Evolutionary conservation across 2,888 invertebrate genomes (phyloP).

Genomic region (Eristalinus sepulchralis): DNA sequence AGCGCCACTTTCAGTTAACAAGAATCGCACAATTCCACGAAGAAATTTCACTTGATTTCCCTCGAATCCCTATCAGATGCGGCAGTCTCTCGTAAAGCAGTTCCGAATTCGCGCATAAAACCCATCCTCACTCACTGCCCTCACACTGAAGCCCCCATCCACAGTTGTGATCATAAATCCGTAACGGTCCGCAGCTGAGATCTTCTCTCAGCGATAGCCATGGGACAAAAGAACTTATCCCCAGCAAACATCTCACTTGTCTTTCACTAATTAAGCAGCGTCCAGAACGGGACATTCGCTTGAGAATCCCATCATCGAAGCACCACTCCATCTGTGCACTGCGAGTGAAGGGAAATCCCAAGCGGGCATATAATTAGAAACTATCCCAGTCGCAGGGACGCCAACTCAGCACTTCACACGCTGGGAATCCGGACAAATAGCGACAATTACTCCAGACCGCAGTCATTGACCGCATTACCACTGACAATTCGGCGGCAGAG

Average conservation of each 20-base stretch:
- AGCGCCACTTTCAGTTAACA: background rate
- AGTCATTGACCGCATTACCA: conserved; percentile 65
- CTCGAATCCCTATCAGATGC: background rate
- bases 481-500: background rate
- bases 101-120: background rate
- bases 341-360: conserved; percentile 32
- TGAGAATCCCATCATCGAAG: conserved; percentile 23
- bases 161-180: background rate
- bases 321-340: background rate
- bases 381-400: conserved; percentile 28
- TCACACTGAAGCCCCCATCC: background rate
- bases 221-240: conserved; percentile 19
- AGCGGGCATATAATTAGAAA: conserved; percentile 29
- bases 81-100: background rate
- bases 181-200: conserved; percentile 37
- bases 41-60: background rate
- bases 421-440: conserved; percentile 31
- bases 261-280: conserved; percentile 36
- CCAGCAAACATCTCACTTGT: conserved; percentile 28
- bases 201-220: conserved; percentile 9
- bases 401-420: background rate
- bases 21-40: background rate
- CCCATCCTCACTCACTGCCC: background rate
- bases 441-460: conserved; percentile 44
- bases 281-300: conserved; percentile 39